Evolutionary conservation across 1,140 invertebrate species (phyloP).

Genomic region (Drosophila truncata): DNA sequence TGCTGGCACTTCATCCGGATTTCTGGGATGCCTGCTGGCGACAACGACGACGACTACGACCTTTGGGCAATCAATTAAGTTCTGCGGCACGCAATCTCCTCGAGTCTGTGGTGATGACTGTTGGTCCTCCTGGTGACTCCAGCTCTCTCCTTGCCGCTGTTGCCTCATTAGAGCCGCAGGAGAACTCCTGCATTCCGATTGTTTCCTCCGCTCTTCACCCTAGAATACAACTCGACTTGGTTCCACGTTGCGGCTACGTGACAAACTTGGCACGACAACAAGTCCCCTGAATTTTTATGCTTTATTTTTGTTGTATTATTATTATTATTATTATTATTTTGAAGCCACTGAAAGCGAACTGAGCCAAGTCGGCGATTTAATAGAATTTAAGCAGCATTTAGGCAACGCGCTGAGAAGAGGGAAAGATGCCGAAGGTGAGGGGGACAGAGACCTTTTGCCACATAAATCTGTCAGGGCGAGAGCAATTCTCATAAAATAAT

Average conservation of each 20-base stretch:
- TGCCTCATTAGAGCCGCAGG: constrained; percentile 51
- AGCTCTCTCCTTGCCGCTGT: neutral
- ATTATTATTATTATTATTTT: constrained; percentile 16
- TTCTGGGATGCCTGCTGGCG: constrained; percentile 27
- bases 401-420: constrained; percentile 20
- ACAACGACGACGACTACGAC: constrained; percentile 6
- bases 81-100: constrained; percentile 43
- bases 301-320: neutral
- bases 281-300: constrained; percentile 20
- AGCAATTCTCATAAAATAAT: constrained; percentile 71
- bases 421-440: neutral
- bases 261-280: constrained; percentile 61
- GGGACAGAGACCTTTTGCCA: constrained; percentile 22
- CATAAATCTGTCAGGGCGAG: constrained; percentile 72
- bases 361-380: constrained; percentile 57
- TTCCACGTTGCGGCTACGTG: constrained; percentile 68
- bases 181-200: constrained; percentile 28
- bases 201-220: neutral
- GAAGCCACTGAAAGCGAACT: constrained; percentile 42
- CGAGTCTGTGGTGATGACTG: constrained; percentile 23
- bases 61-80: constrained; percentile 49
- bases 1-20: constrained; percentile 11
- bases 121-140: neutral
- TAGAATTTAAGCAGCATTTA: constrained; percentile 78
- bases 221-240: neutral